phyloP scores from a whole-genome alignment of 2,797 vertebrate species.

The Buceros bicornis region DNA sequence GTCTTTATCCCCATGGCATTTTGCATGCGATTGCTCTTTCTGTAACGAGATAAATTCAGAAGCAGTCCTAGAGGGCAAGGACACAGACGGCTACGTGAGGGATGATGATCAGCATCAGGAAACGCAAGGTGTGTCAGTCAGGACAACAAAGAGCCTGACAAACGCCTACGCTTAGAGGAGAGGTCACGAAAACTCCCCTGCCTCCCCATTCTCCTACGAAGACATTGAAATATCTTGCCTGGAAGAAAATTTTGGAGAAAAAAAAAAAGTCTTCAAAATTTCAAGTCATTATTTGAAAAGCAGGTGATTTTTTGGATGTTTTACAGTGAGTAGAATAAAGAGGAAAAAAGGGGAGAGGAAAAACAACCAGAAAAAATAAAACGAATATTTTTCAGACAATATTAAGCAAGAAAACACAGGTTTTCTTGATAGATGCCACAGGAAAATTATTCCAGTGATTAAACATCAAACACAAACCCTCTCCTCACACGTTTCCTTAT shows the following conservation, averaged over 20 bases:
- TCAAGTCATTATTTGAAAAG: background rate
- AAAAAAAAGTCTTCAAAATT: background rate
- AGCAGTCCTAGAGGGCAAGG: background rate
- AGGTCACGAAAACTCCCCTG: fast-evolving
- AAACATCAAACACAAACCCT: background rate
- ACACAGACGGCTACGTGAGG: background rate
- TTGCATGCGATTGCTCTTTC: background rate
- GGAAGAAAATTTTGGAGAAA: background rate
- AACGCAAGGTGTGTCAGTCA: fast-evolving
- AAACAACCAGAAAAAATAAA: background rate
- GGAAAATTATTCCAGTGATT: background rate
- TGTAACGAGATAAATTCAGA: background rate
- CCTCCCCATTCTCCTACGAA: background rate
- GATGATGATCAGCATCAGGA: fast-evolving
- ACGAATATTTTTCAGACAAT: background rate
- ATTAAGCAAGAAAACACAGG: background rate
- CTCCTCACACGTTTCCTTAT: background rate
- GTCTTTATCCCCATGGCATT: background rate
- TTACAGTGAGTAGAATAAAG: background rate
- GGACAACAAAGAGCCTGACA: background rate
- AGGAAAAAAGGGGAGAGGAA: background rate
- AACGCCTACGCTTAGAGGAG: fast-evolving
- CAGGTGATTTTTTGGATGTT: fast-evolving
- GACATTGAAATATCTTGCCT: fast-evolving
- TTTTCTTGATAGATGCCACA: background rate